phyloP scores from a whole-genome alignment of 2,113 vertebrate species.

The Atlantisia rogersi region DNA sequence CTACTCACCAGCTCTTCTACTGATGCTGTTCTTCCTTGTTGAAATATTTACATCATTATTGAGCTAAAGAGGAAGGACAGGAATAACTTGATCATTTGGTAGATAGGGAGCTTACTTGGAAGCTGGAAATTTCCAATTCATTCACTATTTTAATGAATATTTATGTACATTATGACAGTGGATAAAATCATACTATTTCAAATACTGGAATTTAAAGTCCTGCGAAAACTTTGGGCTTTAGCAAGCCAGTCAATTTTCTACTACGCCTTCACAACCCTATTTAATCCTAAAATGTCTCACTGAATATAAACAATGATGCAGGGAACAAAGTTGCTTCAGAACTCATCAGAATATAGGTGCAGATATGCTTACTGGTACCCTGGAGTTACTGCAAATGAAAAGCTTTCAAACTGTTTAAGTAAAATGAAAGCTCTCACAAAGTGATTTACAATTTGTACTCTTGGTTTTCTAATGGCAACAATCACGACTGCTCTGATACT shows the following conservation, averaged over 20 bases:
- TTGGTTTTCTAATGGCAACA: background rate
- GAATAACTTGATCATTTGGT: background rate
- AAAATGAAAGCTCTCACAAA: background rate
- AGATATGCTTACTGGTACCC: background rate
- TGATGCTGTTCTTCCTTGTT: background rate
- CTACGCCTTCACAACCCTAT: background rate
- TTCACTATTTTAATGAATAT: background rate
- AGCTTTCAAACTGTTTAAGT: background rate
- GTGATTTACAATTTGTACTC: background rate
- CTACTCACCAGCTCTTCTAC: background rate
- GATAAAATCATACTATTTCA: background rate
- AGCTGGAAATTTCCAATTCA: background rate
- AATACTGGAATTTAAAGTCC: background rate
- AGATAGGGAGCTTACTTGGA: background rate
- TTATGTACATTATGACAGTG: background rate
- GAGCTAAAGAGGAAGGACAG: background rate
- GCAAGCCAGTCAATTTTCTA: background rate
- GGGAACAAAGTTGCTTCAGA: background rate
- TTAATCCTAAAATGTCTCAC: background rate
- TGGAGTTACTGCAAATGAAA: background rate
- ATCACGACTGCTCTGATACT: background rate
- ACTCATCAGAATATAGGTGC: rapidly evolving
- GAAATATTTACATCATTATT: background rate
- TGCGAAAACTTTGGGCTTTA: background rate
- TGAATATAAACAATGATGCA: background rate